A percentile compares a stretch with the other conserved stretches of the same genome.
phyloP scores from a whole-genome alignment of 2,797 vertebrate species.

The Coracias cyanogaster region DNA sequence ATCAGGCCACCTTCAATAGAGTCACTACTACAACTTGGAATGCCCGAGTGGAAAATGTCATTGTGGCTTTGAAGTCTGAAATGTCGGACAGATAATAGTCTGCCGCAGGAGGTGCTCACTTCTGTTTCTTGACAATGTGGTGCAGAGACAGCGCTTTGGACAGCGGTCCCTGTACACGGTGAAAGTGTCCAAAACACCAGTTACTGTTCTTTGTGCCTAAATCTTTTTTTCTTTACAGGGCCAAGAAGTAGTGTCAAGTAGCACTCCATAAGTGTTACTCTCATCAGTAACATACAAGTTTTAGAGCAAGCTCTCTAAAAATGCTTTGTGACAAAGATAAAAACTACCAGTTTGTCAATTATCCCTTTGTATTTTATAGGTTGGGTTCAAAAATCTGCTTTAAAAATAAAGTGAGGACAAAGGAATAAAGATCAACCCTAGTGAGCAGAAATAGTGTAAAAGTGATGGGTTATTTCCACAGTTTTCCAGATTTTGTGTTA shows the following conservation, averaged over 20 bases:
- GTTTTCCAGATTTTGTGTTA: not conserved
- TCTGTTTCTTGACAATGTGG: not conserved
- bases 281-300: not conserved
- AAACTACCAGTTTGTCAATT: not conserved
- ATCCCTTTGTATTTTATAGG: not conserved
- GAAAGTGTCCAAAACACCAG: not conserved
- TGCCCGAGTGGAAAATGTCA: not conserved
- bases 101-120: not conserved
- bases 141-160: not conserved
- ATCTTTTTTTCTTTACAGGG: not conserved
- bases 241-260: not conserved
- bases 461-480: not conserved
- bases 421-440: not conserved
- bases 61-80: not conserved
- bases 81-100: not conserved
- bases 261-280: not conserved
- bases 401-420: not conserved
- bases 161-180: accelerated
- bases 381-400: not conserved
- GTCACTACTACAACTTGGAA: not conserved
- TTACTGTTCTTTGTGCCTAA: not conserved
- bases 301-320: not conserved
- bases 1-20: not conserved
- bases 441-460: not conserved
- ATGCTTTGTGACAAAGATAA: not conserved